Evolutionary conservation across 2,888 invertebrate species (phyloP).

Genomic region (Leptopilina syphax): DNA sequence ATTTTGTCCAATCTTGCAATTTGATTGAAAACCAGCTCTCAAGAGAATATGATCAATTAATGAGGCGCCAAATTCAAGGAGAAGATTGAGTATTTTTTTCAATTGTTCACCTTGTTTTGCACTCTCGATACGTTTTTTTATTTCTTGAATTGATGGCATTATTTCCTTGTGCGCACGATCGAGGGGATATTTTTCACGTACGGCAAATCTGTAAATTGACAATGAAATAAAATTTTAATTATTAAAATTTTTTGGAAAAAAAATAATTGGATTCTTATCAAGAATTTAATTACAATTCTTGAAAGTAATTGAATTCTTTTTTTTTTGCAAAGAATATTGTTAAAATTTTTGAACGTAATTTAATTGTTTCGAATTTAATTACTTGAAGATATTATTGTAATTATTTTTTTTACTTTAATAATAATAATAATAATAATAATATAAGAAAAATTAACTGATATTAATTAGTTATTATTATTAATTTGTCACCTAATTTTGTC

Average conservation of each 20-base stretch:
- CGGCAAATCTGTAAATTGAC: constrained; percentile 84
- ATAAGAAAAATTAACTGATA: too few relatives aligned
- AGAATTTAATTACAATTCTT: too few relatives aligned
- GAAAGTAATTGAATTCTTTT: neutral
- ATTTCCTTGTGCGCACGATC: constrained; percentile 85
- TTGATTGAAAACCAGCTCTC: constrained; percentile 82
- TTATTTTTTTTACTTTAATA: neutral
- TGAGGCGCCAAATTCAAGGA: constrained; percentile 94
- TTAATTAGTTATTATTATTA: neutral
- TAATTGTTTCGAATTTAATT: too few relatives aligned
- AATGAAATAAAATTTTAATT: too few relatives aligned
- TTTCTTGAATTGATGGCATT: constrained; percentile 79
- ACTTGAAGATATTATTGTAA: neutral
- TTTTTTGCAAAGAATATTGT: neutral
- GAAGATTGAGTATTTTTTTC: constrained; percentile 89
- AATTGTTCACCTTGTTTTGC: constrained; percentile 87
- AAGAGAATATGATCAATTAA: constrained; percentile 94
- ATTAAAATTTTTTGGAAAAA: too few relatives aligned
- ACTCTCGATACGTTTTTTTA: constrained; percentile 80
- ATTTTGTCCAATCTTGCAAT: constrained; percentile 82
- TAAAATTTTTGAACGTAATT: too few relatives aligned
- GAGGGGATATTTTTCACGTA: constrained; percentile 93
- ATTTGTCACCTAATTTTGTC: constrained; percentile 87
- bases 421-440: too few relatives aligned
- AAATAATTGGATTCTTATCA: too few relatives aligned